Percentiles rank a stretch among this genome's conserved stretches.
Conservation (phyloP, 2,113 vertebrate genomes). For the Alethe diademata region DNA sequence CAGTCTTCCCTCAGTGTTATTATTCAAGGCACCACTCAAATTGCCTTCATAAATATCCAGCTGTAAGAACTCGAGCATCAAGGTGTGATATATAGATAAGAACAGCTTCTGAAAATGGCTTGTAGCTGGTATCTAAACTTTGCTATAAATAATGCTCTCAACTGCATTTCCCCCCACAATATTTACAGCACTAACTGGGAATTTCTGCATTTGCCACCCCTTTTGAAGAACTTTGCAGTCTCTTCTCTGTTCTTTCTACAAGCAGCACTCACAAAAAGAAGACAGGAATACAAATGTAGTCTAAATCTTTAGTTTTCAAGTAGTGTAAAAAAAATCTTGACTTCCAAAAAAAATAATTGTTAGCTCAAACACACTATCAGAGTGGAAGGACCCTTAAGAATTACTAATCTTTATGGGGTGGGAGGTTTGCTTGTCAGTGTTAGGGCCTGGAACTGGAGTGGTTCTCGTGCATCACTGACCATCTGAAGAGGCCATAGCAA, state of each 20-base stretch:
- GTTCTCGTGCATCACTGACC: not conserved
- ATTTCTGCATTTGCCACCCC: not conserved
- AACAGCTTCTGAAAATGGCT: constrained; percentile 14
- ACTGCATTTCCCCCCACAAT: not conserved
- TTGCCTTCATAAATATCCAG: constrained; percentile 17
- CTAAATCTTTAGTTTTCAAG: not conserved
- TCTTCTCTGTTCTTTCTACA: not conserved
- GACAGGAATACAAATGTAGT: not conserved
- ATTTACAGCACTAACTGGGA: not conserved
- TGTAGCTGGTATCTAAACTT: constrained; percentile 6
- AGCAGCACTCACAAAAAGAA: not conserved
- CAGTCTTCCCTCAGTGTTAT: not conserved
- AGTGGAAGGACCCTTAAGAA: not conserved
- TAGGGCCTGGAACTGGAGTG: not conserved
- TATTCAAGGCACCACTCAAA: constrained; percentile 8
- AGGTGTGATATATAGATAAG: constrained; percentile 33
- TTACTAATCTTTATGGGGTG: not conserved
- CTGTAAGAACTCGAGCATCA: constrained; percentile 1
- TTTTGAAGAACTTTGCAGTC: not conserved
- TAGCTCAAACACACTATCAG: not conserved
- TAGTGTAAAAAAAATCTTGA: not conserved
- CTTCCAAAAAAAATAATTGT: not conserved
- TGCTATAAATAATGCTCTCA: constrained; percentile 16
- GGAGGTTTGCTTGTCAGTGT: not conserved
- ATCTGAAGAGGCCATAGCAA: not conserved